These are phyloP conservation scores for Thecocarcelia acutangulata DNA, from an alignment of 2,888 invertebrate species.

Conservation along the genomic window DNA sequence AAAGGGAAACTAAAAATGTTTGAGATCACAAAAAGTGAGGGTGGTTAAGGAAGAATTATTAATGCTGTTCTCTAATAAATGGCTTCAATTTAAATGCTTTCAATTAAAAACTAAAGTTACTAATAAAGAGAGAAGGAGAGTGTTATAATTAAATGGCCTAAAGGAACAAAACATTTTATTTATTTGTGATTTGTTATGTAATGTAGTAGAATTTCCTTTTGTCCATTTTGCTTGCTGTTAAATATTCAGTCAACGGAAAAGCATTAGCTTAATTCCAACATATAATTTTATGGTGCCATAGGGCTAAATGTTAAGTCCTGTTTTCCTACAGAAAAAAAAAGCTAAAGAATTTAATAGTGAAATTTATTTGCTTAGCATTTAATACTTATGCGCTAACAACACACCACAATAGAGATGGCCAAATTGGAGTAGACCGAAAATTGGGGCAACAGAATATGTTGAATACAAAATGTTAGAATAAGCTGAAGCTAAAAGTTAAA, in stretches of 20 bases:
- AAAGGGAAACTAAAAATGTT: too few species aligned
- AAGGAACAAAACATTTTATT: neutral
- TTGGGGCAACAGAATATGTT: too few species aligned
- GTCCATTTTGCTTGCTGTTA: neutral
- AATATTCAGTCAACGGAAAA: slow-evolving; percentile 4
- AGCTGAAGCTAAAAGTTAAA: too few species aligned
- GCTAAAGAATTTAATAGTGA: slow-evolving; percentile 43
- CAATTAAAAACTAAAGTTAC: slow-evolving; percentile 58
- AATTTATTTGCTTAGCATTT: slow-evolving; percentile 59
- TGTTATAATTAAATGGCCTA: neutral
- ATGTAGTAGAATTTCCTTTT: slow-evolving; percentile 4
- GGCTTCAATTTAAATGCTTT: slow-evolving; percentile 54
- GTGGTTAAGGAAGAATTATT: slow-evolving; percentile 31
- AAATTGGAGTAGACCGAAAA: neutral
- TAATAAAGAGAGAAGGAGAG: neutral
- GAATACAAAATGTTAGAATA: too few species aligned
- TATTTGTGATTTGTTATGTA: slow-evolving; percentile 41
- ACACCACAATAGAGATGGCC: slow-evolving; percentile 1
- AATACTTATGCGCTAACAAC: slow-evolving; percentile 29
- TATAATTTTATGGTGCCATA: slow-evolving; percentile 52
- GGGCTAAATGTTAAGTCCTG: slow-evolving; percentile 46
- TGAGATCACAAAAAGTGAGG: neutral
- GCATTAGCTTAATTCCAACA: slow-evolving; percentile 37
- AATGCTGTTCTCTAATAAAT: slow-evolving; percentile 30
- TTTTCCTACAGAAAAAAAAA: slow-evolving; percentile 2